Percentiles rank a stretch among this genome's conserved stretches.
Conservation (phyloP, 2,113 vertebrate genomes). For the Gopherus flavomarginatus region DNA sequence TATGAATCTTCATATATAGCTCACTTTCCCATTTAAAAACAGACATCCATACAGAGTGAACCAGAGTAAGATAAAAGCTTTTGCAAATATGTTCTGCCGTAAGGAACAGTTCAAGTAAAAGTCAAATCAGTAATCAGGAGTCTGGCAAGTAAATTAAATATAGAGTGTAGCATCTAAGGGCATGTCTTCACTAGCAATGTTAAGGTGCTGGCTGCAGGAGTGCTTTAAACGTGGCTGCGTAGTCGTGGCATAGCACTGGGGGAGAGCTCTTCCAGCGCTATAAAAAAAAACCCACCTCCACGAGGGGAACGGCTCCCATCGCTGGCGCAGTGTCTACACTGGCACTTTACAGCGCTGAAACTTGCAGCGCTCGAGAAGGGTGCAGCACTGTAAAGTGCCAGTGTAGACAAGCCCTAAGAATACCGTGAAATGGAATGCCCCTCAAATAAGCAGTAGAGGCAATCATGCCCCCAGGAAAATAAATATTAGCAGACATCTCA, state of each 20-base stretch:
- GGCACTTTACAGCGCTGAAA: no score
- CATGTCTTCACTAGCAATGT: no score
- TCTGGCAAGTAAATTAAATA: not conserved
- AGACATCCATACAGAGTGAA: accelerated
- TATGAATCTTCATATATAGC: not conserved
- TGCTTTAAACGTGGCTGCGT: no score
- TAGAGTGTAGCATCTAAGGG: not conserved
- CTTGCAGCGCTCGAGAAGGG: no score
- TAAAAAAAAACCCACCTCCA: no score
- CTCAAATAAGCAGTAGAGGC: not conserved
- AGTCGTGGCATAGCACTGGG: no score
- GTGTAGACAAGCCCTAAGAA: not conserved
- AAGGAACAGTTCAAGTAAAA: not conserved
- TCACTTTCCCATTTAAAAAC: not conserved
- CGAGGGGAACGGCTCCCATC: no score
- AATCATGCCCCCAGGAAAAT: not conserved
- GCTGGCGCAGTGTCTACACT: no score
- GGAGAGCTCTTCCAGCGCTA: no score
- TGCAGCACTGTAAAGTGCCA: no score
- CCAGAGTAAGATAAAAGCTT: not conserved
- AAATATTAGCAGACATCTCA: accelerated
- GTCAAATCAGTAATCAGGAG: not conserved
- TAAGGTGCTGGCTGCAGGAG: no score
- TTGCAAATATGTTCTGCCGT: not conserved
- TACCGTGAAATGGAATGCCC: not conserved